phyloP scores from a whole-genome alignment of 2,113 vertebrate species.

The Setophaga coronata region DNA sequence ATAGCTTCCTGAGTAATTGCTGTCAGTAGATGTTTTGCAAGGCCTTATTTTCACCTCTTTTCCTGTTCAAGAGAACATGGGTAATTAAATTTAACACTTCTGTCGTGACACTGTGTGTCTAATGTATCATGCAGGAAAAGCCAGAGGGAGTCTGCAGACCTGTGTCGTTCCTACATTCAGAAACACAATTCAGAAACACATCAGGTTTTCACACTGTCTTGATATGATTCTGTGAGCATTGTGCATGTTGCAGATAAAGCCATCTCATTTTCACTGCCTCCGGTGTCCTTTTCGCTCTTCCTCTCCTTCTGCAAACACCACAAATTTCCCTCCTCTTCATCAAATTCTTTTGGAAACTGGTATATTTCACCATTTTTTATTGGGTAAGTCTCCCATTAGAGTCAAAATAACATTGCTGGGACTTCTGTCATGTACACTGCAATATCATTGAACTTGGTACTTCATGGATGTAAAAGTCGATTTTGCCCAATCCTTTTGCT shows the following conservation, averaged over 20 bases:
- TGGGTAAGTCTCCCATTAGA: not conserved
- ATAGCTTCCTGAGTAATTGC: not conserved
- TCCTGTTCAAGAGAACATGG: not conserved
- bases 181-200: not conserved
- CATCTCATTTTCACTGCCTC: not conserved
- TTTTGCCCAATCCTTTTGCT: not conserved
- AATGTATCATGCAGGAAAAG: not conserved
- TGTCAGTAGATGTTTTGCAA: not conserved
- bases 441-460: not conserved
- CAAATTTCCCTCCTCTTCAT: not conserved
- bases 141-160: not conserved
- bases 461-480: not conserved
- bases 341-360: not conserved
- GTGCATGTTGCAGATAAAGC: too few relatives aligned
- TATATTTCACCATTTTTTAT: not conserved
- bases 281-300: not conserved
- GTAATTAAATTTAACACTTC: not conserved
- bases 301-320: not conserved
- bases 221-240: not conserved
- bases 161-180: not conserved
- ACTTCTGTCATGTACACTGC: not conserved
- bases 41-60: not conserved
- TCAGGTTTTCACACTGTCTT: not conserved
- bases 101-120: not conserved
- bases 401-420: not conserved